Evolutionary conservation across 2,888 invertebrate species (phyloP), one percentile per base, ranked within the genome.

Genomic region (Erebia palarica): DNA sequence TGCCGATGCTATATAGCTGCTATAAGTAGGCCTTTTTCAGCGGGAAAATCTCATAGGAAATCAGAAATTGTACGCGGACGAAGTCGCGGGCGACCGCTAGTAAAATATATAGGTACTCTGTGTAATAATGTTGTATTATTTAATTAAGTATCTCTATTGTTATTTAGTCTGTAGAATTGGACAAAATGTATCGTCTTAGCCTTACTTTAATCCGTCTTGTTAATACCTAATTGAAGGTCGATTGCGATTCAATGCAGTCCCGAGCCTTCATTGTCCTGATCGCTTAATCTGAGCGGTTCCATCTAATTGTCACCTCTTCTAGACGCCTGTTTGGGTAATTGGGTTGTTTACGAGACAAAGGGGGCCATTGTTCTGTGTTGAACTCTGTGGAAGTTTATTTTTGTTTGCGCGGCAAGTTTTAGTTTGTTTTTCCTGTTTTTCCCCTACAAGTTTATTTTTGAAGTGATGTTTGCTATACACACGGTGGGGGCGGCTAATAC

Each of bases 281-380:
- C 60, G 18, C 10, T 16, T 55, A 1, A 18, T 16, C 44, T 42
- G 2, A 16, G 61, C 42, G 44, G 13, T 11, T n/a, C 55, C 47
- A n/a, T 60, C 55, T 68, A 65, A 53, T 68, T 65, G 71, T 65
- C 72, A 65, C 80, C 78, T 78, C 78, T 77, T 77, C 71, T 71
- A 9, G 27, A 65, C 57, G 57, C 44, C 55, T 65, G 42, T 70
- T 75, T 42, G 66, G 58, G 76, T 75, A 72, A 73, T 75, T 75
- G 74, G 75, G 71, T 76, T 78, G 74, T 78, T 77, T 75, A 69
- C 73, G 64, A 72, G 69, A 73, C 74, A 76, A 73, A 73, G 68
- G 63, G 61, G 67, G 18, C 65, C 58, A 67, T 65, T 72, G 70
- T 70, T 75, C 75, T 73, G 70, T 64, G 72, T 73, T 73, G 72